Evolutionary conservation across 2,888 invertebrate species (phyloP).

Genomic region (Hetaerina titia): DNA sequence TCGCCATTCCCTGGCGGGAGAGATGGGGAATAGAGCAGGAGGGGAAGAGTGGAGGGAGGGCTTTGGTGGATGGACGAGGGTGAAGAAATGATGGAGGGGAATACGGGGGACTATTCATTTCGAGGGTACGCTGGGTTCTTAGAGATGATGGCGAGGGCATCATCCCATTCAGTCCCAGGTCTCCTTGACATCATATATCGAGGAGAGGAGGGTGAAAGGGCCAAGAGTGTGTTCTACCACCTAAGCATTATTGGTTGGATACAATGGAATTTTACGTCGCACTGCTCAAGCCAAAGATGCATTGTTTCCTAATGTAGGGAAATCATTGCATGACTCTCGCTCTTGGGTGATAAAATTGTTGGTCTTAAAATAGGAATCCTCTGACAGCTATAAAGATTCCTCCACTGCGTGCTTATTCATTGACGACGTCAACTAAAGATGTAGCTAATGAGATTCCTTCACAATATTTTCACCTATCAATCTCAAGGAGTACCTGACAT

Average conservation of each 20-base stretch:
- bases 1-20: neutral
- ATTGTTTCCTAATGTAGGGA: neutral
- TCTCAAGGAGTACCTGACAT: no score
- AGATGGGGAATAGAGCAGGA: neutral
- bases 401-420: neutral
- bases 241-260: no score
- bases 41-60: neutral
- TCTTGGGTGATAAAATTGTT: neutral
- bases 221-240: neutral
- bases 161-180: conserved; percentile 56
- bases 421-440: neutral
- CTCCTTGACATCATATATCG: conserved; percentile 61
- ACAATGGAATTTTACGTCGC: neutral
- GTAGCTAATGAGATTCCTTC: no score
- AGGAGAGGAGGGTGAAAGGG: conserved; percentile 7
- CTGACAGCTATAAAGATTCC: neutral
- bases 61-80: neutral
- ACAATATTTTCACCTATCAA: no score
- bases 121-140: conserved; percentile 54
- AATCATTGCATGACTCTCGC: neutral
- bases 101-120: conserved; percentile 49
- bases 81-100: conserved; percentile 18
- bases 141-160: conserved; percentile 62
- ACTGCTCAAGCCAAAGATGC: neutral
- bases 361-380: neutral